These are phyloP conservation scores for Drosophila limbata DNA, from an alignment of 2,888 invertebrate genomes.

Conservation along the genomic window DNA sequence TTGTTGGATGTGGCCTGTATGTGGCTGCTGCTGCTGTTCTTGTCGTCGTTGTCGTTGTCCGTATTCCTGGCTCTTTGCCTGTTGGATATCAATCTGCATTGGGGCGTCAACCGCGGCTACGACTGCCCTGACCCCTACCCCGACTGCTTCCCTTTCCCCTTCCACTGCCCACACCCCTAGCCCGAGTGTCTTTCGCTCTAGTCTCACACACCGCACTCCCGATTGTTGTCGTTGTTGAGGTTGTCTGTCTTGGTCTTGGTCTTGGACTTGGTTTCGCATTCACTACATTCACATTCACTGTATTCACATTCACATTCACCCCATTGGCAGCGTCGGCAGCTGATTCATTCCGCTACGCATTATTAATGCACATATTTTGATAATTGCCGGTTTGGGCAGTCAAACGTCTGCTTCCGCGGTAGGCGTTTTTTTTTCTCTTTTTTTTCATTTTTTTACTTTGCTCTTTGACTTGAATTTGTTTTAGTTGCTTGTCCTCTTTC, in stretches of 20 bases:
- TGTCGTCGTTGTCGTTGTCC: constrained; percentile 44
- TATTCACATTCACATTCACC: constrained; percentile 38
- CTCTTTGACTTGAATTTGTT: constrained; percentile 73
- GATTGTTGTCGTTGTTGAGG: constrained; percentile 33
- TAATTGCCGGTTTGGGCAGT: constrained; percentile 82
- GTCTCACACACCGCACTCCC: constrained; percentile 33
- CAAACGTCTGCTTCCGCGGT: constrained; percentile 79
- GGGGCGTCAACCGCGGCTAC: constrained; percentile 65
- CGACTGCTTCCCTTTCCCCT: too few relatives aligned
- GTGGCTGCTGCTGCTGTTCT: constrained; percentile 38
- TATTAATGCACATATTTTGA: constrained; percentile 83
- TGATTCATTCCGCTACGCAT: constrained; percentile 80
- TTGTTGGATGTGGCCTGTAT: constrained; percentile 11
- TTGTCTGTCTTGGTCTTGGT: constrained; percentile 30
- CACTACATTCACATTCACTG: constrained; percentile 33
- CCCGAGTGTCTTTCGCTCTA: constrained; percentile 24
- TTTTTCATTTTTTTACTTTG: constrained; percentile 28
- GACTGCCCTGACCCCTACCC: constrained; percentile 37
- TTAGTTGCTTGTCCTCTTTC: constrained; percentile 65
- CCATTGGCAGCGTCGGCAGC: constrained; percentile 70
- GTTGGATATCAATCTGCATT: constrained; percentile 71
- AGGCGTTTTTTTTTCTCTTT: constrained; percentile 64
- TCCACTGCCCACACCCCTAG: background rate
- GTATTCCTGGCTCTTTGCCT: constrained; percentile 42
- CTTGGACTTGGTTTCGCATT: constrained; percentile 54